These are phyloP conservation scores for Aurelia coerulea DNA, from an alignment of 30 jellyfish, hydroid and myxozoan genomes.

Conservation along the genomic window DNA sequence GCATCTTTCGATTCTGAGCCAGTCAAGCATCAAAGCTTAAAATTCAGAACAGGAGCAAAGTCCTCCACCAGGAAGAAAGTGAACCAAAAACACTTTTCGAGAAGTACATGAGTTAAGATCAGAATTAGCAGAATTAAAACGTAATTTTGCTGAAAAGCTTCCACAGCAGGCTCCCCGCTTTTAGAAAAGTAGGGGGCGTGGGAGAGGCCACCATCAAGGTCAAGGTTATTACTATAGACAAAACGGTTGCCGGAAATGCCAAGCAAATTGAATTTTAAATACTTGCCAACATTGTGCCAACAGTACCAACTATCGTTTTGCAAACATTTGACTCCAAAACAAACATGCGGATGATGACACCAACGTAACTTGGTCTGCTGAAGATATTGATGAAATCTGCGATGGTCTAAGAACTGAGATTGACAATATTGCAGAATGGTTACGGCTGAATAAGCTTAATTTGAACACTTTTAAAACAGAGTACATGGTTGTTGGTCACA, in stretches of 20 bases:
- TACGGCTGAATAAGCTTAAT: too few species aligned
- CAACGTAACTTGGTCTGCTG: too few species aligned
- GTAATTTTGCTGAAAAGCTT: neutral
- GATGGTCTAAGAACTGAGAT: too few species aligned
- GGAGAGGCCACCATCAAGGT: conserved; percentile 25
- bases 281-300: conserved; percentile 51
- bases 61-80: conserved; percentile 3
- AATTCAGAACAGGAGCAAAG: neutral
- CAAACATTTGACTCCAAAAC: conserved; percentile 50
- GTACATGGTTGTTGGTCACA: too few species aligned
- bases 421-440: too few species aligned
- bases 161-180: conserved; percentile 40
- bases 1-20: too few species aligned
- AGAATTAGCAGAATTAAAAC: too few species aligned
- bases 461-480: too few species aligned
- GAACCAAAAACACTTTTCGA: conserved; percentile 31
- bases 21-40: too few species aligned
- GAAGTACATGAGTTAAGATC: neutral
- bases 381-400: too few species aligned
- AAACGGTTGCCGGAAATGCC: conserved; percentile 39
- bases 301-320: neutral
- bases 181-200: conserved; percentile 6
- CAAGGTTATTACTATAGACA: conserved; percentile 28
- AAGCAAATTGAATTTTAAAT: conserved; percentile 25
- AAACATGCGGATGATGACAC: neutral